Percentiles rank a stretch among this genome's conserved stretches.
These are phyloP conservation scores for Lota lota DNA, from an alignment of 2,113 vertebrate species.

Conservation along the genomic window DNA sequence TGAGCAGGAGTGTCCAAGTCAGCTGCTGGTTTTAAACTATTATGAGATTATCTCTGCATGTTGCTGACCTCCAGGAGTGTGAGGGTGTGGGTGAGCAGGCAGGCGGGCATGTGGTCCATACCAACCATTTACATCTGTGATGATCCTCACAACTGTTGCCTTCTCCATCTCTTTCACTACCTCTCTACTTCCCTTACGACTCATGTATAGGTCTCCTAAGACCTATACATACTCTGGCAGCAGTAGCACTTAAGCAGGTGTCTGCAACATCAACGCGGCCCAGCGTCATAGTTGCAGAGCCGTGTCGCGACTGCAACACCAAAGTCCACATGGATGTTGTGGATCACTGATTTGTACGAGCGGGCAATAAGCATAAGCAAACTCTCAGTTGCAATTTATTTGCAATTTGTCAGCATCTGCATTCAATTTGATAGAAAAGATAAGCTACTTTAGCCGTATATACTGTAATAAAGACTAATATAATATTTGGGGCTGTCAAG, in stretches of 20 bases:
- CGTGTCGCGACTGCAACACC: too few species aligned
- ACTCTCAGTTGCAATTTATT: too few species aligned
- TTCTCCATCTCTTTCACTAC: conserved; percentile 13
- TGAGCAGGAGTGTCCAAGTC: conserved; percentile 25
- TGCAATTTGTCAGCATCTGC: too few species aligned
- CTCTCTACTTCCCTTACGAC: background rate
- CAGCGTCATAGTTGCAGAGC: too few species aligned
- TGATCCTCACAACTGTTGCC: conserved; percentile 53
- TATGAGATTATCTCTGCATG: conserved; percentile 31
- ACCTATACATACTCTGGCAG: conserved; percentile 1
- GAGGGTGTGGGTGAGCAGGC: conserved; percentile 27
- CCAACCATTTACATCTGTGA: conserved; percentile 49
- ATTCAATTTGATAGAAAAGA: too few species aligned
- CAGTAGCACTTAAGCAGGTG: background rate
- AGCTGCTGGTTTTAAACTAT: conserved; percentile 46
- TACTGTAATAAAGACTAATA: too few species aligned
- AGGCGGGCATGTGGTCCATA: conserved; percentile 27
- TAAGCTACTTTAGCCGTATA: too few species aligned
- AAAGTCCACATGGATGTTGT: too few species aligned
- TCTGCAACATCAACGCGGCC: background rate
- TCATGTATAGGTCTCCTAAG: background rate
- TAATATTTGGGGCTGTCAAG: too few species aligned
- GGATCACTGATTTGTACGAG: too few species aligned
- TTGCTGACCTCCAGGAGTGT: conserved; percentile 29
- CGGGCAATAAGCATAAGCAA: too few species aligned